Conservation (phyloP, 2,113 vertebrate genomes). For the Leptocoma aspasia region DNA sequence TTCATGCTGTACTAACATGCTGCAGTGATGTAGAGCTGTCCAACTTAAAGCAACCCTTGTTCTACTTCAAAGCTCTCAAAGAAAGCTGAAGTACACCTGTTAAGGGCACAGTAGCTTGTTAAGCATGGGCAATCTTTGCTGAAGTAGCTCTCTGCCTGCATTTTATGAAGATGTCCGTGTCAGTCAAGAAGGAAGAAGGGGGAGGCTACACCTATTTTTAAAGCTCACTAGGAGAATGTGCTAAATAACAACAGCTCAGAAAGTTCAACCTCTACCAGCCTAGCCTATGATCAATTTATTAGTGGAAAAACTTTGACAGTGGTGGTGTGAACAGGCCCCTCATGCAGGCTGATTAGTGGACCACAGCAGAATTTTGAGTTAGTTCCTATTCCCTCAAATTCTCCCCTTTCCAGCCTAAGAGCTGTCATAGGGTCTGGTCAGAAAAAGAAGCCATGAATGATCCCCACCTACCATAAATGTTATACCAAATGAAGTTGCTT, state of each 20-base stretch:
- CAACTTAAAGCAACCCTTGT: not conserved
- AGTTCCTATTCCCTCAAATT: not conserved
- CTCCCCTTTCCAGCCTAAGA: not conserved
- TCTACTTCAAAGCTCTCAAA: not conserved
- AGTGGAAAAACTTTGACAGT: not conserved
- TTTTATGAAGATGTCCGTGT: not conserved
- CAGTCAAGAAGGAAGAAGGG: not conserved
- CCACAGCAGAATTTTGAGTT: not conserved
- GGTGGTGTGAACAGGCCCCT: not conserved
- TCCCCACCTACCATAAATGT: not conserved
- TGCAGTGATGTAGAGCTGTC: not conserved
- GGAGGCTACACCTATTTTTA: not conserved
- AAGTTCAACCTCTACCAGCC: not conserved
- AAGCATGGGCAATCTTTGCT: not conserved
- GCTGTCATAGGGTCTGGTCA: not conserved
- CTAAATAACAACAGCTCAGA: not conserved
- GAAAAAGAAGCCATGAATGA: not conserved
- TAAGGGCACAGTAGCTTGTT: not conserved
- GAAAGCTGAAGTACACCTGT: not conserved
- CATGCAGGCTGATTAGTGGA: fast-evolving
- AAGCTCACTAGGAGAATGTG: not conserved
- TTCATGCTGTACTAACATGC: not conserved
- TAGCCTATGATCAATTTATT: not conserved
- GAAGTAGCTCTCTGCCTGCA: not conserved
- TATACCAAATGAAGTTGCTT: not conserved